Percentiles rank a stretch among this genome's conserved stretches.
Conservation (phyloP, 2,888 invertebrate species). For the Hymenopus coronatus region DNA sequence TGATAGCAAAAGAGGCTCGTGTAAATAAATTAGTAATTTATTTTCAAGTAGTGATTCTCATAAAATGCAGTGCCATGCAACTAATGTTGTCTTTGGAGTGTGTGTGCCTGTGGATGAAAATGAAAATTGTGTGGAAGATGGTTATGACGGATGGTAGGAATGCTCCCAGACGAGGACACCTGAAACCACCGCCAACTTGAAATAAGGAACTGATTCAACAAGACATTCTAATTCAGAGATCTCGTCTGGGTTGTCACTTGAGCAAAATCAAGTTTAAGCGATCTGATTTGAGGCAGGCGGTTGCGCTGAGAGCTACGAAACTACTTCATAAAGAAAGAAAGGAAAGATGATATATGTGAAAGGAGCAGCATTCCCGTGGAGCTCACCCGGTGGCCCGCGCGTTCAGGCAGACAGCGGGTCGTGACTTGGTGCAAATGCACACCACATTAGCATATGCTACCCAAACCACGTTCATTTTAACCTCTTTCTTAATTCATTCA, state of each 20-base stretch:
- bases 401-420: not conserved
- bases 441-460: not conserved
- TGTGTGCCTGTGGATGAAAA: not conserved
- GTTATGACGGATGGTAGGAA: too few relatives aligned
- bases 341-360: not conserved
- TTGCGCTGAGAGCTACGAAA: not conserved
- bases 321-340: not conserved
- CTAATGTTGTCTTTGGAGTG: too few relatives aligned
- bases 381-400: slow-evolving; percentile 9
- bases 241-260: not conserved
- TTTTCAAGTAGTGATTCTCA: too few relatives aligned
- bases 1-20: too few relatives aligned
- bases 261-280: not conserved
- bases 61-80: too few relatives aligned
- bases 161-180: not conserved
- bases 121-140: too few relatives aligned
- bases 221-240: not conserved
- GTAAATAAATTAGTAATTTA: too few relatives aligned
- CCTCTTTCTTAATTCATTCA: not conserved
- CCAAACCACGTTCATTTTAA: not conserved
- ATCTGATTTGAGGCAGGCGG: not conserved
- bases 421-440: not conserved
- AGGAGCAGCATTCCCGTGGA: not conserved
- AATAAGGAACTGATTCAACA: not conserved
- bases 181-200: not conserved